These are phyloP conservation scores for Zaprionus lineosus DNA, from an alignment of 2,888 invertebrate species.

Conservation along the genomic window DNA sequence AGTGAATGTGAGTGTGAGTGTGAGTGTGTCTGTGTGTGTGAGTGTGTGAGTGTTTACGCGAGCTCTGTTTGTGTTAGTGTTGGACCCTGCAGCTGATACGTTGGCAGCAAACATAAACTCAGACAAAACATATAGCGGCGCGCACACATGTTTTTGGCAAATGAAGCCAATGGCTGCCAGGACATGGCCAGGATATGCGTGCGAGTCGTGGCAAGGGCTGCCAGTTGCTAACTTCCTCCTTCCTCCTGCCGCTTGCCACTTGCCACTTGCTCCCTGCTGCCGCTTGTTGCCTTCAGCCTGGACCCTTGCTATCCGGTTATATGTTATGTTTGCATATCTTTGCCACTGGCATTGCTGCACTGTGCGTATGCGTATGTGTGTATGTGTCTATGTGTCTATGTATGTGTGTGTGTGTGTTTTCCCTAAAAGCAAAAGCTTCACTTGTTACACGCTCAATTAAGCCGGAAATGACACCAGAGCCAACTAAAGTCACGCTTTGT, in stretches of 20 bases:
- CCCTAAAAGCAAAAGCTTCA: conserved; percentile 61
- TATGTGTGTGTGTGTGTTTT: conserved; percentile 11
- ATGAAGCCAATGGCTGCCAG: conserved; percentile 44
- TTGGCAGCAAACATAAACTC: conserved; percentile 58
- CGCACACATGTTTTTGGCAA: conserved; percentile 50
- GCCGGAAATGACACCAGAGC: conserved; percentile 71
- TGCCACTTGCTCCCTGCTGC: conserved; percentile 13
- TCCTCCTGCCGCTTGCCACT: not conserved
- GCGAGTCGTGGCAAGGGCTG: conserved; percentile 55
- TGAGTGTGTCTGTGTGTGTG: not conserved
- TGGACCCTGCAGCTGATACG: conserved; percentile 41
- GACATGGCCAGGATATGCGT: conserved; percentile 29
- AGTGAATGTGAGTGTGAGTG: conserved; percentile 10
- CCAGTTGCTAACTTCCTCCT: not conserved
- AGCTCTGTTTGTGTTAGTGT: conserved; percentile 15
- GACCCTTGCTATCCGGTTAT: conserved; percentile 28
- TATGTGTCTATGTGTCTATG: not conserved
- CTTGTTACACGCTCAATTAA: conserved; percentile 77
- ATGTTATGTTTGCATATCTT: conserved; percentile 46
- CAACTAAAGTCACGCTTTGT: conserved; percentile 74
- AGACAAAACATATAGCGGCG: conserved; percentile 47
- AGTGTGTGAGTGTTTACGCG: conserved; percentile 11
- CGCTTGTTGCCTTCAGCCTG: conserved; percentile 13
- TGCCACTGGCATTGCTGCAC: conserved; percentile 23
- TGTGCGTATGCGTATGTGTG: not conserved